Evolutionary conservation across 2,888 invertebrate species (phyloP), one percentile per base, ranked within the genome.

Genomic region (Leptothorax acervorum): DNA sequence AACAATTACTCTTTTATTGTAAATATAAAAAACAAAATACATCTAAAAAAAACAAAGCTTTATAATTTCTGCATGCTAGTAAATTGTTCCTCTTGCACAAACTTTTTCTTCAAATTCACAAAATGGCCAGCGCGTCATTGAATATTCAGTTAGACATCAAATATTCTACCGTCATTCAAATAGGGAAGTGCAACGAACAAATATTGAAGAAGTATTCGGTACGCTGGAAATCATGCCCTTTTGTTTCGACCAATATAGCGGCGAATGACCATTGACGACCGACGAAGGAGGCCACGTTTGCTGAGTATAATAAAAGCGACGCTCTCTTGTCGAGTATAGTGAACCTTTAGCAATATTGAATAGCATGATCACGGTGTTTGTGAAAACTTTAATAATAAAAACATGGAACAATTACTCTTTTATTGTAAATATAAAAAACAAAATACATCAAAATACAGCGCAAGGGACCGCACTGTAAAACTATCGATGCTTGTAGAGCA

Each of bases 331-430:
- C 57, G 84, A 84, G 70, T 68, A 87, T 68, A 87, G 63, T 85
- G 83, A 89, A 89, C 83, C 88, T 88, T 88, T 78, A 88, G 85
- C 73, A 78, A 89, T 88, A 84, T 86, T 86, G 89, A 89, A 89
- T 89, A 84, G 85, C 86, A 89, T 82, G 66, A 82, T 70, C 75
- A 57, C 62, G 53, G 76, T 31, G 1, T 70, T 55, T 48, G n/a
- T 8, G 0, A 23, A 74, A 28, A 15, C 9, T 0, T 70, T 60
- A 2, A 42, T 57, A 55, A 45, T 18, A 79, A 70, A 71, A 51
- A 53, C 12, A 53, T 15, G 18, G 0, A 75, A 53, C 2, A 53
- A n/a, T 68, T 0, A 70, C 23, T 6, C 6, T 57, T 42, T 31
- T 73, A 23, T 15, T 18, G 15, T 23, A 66, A 42, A 66, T 65